Evolutionary conservation across 2,888 invertebrate species (phyloP).

Genomic region (Polymixis lichenea): DNA sequence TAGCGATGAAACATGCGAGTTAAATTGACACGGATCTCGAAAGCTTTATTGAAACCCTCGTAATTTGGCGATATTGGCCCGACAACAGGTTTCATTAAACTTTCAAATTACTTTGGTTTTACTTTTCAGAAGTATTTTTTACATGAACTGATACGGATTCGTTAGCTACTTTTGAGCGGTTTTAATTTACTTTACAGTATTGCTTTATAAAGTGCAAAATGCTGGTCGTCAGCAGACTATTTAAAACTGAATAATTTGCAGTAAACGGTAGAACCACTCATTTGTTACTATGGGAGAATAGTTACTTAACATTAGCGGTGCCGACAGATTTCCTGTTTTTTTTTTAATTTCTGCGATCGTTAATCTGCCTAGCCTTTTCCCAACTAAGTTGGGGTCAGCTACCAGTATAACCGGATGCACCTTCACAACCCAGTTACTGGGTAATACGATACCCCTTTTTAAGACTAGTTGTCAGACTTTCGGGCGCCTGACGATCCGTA

Average conservation of each 20-base stretch:
- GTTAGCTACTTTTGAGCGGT: not conserved
- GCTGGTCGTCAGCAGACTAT: not conserved
- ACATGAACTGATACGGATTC: conserved; percentile 3
- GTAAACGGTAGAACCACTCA: not conserved
- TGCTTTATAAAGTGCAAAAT: not conserved
- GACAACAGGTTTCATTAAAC: conserved; percentile 42
- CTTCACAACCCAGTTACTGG: too few species aligned
- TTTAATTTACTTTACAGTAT: conserved; percentile 5
- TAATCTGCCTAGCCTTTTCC: too few species aligned
- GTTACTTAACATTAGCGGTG: not conserved
- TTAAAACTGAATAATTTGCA: not conserved
- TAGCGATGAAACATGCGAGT: conserved; percentile 47
- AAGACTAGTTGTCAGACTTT: too few species aligned
- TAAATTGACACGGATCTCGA: conserved; percentile 49
- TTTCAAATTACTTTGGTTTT: conserved; percentile 36
- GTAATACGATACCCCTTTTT: too few species aligned
- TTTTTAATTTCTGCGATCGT: too few species aligned
- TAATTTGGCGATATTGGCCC: conserved; percentile 11
- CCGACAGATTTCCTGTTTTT: too few species aligned
- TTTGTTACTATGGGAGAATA: not conserved
- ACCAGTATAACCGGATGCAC: too few species aligned
- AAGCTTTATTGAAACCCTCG: conserved; percentile 21
- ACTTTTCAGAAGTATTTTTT: conserved; percentile 8
- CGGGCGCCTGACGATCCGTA: too few species aligned
- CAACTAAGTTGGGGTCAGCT: too few species aligned